A percentile compares a stretch with the other conserved stretches of the same genome.
Conservation (phyloP, 2,888 invertebrate genomes). For the Ischnus inquisitorius region DNA sequence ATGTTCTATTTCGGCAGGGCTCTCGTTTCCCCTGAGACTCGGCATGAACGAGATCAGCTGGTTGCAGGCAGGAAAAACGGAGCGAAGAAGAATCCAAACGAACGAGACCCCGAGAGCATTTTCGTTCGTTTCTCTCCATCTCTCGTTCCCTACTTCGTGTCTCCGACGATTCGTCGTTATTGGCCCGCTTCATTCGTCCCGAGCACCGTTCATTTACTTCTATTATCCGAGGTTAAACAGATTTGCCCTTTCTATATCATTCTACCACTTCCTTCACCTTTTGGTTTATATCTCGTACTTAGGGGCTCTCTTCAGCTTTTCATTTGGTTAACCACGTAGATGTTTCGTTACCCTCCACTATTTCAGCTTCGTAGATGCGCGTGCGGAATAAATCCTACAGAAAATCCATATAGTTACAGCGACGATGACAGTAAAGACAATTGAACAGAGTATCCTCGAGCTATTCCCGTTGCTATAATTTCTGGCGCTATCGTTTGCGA, state of each 20-base stretch:
- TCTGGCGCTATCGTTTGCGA: slow-evolving; percentile 49
- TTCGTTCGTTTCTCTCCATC: slow-evolving; percentile 71
- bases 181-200: slow-evolving; percentile 78
- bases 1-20: slow-evolving; percentile 53
- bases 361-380: no score
- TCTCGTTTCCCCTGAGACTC: slow-evolving; percentile 74
- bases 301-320: slow-evolving; percentile 22
- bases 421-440: slow-evolving; percentile 77
- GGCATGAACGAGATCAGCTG: slow-evolving; percentile 73
- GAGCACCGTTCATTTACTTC: slow-evolving; percentile 82
- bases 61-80: slow-evolving; percentile 62
- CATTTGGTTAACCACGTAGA: background rate
- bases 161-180: slow-evolving; percentile 74
- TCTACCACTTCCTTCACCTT: slow-evolving; percentile 70
- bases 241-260: slow-evolving; percentile 78
- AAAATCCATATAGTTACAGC: no score
- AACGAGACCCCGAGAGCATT: slow-evolving; percentile 59
- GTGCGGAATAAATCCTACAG: no score
- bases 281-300: slow-evolving; percentile 67
- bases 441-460: slow-evolving; percentile 76
- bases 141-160: slow-evolving; percentile 64
- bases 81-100: slow-evolving; percentile 62
- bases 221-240: slow-evolving; percentile 82
- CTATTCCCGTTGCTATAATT: slow-evolving; percentile 68
- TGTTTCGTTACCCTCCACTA: no score